A percentile compares a stretch with the other conserved stretches of the same genome.
phyloP scores from a whole-genome alignment of 2,113 vertebrate species.

The Ptilorrhoa leucosticta region DNA sequence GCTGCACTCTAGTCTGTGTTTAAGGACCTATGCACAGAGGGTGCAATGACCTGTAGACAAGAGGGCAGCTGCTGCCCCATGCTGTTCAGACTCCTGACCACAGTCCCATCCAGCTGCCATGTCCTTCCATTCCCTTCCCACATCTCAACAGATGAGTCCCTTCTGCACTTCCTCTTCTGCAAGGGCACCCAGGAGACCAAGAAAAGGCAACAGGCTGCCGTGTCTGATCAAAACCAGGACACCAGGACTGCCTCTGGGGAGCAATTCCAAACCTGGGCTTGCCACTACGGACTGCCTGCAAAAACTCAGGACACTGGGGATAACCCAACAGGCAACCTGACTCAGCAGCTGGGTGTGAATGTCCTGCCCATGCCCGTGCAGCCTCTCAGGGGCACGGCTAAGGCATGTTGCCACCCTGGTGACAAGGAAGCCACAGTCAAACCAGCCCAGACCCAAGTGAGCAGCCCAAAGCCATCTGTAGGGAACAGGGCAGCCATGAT shows the following conservation, averaged over 20 bases:
- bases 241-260: neutral
- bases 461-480: neutral
- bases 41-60: neutral
- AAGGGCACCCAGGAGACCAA: neutral
- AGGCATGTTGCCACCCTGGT: neutral
- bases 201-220: neutral
- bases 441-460: neutral
- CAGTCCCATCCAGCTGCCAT: neutral
- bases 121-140: neutral
- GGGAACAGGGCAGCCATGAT: neutral
- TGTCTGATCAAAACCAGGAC: neutral
- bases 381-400: neutral
- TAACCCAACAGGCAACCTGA: neutral
- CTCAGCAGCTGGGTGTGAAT: neutral
- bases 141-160: neutral
- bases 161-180: neutral
- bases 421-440: neutral
- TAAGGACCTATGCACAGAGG: neutral
- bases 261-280: neutral
- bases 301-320: neutral
- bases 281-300: neutral
- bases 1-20: neutral
- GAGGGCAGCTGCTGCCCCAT: neutral
- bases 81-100: neutral
- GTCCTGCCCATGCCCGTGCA: neutral